Evolutionary conservation across 2,113 vertebrate species (phyloP).

Genomic region (Bambusicola thoracicus): DNA sequence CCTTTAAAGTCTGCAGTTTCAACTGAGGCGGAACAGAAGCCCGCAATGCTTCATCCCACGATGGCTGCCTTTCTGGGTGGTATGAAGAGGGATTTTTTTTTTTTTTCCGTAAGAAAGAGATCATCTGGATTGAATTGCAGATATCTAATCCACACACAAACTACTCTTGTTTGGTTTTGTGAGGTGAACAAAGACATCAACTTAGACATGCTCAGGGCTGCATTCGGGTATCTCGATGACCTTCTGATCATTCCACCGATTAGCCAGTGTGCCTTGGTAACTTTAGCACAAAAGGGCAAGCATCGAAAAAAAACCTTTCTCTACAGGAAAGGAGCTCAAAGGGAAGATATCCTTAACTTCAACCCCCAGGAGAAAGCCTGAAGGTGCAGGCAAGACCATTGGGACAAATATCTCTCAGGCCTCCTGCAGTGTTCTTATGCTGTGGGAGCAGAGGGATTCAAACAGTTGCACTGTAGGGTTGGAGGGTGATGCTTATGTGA

Average conservation of each 20-base stretch:
- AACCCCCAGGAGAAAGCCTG: neutral
- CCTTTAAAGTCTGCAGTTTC: slow-evolving; percentile 40
- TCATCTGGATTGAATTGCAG: slow-evolving; percentile 72
- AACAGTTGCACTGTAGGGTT: neutral
- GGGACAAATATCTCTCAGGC: neutral
- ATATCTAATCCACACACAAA: slow-evolving; percentile 68
- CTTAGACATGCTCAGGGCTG: slow-evolving; percentile 12
- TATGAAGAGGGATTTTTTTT: slow-evolving; percentile 3
- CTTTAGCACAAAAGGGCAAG: slow-evolving; percentile 38
- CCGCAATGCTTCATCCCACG: accelerated
- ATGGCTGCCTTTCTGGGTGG: slow-evolving; percentile 56
- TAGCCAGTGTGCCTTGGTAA: slow-evolving; percentile 25
- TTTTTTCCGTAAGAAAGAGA: slow-evolving; percentile 70
- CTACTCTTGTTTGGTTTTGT: slow-evolving; percentile 65
- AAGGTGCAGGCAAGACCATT: neutral
- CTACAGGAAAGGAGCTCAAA: neutral
- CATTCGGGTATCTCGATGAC: slow-evolving; percentile 34
- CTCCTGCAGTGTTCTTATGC: neutral
- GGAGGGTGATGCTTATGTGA: neutral
- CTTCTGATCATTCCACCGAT: slow-evolving; percentile 47
- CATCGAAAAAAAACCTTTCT: slow-evolving; percentile 7
- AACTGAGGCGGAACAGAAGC: neutral
- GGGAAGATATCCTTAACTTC: slow-evolving; percentile 10
- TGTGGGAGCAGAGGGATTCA: neutral
- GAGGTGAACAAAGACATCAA: slow-evolving; percentile 63